Evolutionary conservation across 2,797 vertebrate genomes (phyloP), one percentile per base, ranked within the genome.

Genomic region (Lutjanus campechanus): DNA sequence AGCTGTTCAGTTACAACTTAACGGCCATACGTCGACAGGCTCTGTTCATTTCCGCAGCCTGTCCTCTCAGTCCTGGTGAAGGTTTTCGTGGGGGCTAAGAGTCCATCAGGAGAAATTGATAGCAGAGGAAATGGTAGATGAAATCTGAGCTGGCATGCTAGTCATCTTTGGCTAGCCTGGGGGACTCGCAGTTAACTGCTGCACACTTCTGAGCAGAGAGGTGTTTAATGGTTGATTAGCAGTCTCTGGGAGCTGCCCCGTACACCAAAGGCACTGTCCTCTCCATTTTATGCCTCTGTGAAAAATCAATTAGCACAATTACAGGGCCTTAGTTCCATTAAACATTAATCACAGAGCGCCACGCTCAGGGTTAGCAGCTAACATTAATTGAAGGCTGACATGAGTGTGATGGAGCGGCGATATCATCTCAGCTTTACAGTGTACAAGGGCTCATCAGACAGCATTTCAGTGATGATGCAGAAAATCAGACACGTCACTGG

Each of bases 221-320:
- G 82, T 82, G 83, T 88, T 82, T 85, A 90, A 88, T 68, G 74
- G 85, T 73, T 85, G 84, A 91, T 92, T 85, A 88, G 87, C 72
- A 74, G 77, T 80, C 78, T 78, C 20, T 53, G 69, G 58, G 54
- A 81, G 75, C 49, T 44, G 20, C 62, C 78, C 82, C 0, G 22
- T 50, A 29, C 75, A 76, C 85, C 79, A 74, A 55, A 88, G 83
- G 76, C 81, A 20, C 78, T 6, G 73, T 89, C 75, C 78, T 81
- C 53, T 79, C 71, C 46, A 19, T 65, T 91, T 89, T 71, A 81
- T 85, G 40, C 64, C 66, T 69, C 66, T 67, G 64, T 79, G 76
- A 78, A 55, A 85, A 86, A 89, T 90, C 87, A 89, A 88, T 92
- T 87, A 83, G 83, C 76, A 63, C 77, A 81, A 89, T 90, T 79